Conservation (phyloP, 2,113 vertebrate genomes). For the Murina feae region DNA sequence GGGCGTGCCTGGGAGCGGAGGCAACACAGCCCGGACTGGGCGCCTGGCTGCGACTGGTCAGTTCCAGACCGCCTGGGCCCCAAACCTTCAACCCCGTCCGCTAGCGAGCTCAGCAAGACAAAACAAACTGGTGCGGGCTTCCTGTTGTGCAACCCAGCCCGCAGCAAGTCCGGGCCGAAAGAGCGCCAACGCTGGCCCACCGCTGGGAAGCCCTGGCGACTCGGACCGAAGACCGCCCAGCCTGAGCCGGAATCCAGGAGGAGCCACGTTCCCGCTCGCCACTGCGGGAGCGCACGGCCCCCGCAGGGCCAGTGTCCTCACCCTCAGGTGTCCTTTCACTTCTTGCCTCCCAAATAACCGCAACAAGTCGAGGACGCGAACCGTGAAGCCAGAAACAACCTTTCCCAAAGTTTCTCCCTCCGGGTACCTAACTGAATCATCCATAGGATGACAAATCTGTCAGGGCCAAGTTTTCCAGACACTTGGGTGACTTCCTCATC, state of each 20-base stretch:
- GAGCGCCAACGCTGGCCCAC: neutral
- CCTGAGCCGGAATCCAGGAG: fast-evolving
- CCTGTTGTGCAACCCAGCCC: conserved; percentile 73
- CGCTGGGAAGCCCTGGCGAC: neutral
- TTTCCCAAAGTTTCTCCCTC: conserved; percentile 41
- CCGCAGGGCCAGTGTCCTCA: fast-evolving
- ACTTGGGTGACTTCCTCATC: conserved; percentile 65
- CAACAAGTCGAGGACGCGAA: neutral
- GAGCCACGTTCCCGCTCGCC: neutral
- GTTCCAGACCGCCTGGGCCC: neutral
- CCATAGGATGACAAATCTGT: conserved; percentile 67
- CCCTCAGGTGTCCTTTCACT: neutral
- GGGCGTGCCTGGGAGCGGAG: conserved; percentile 16
- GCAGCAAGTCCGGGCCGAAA: conserved; percentile 38
- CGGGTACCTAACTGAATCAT: conserved; percentile 68
- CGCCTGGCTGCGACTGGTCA: neutral
- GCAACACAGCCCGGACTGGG: neutral
- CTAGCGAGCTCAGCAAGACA: conserved; percentile 52
- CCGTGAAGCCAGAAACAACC: neutral
- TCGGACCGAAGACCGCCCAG: neutral
- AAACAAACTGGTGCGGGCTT: conserved; percentile 73
- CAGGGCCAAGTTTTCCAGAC: conserved; percentile 68
- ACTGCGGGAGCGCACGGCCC: neutral
- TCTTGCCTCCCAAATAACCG: neutral
- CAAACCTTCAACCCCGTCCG: neutral